Evolutionary conservation across 1,140 invertebrate genomes (phyloP).

Genomic region (Camponotus pennsylvanicus): DNA sequence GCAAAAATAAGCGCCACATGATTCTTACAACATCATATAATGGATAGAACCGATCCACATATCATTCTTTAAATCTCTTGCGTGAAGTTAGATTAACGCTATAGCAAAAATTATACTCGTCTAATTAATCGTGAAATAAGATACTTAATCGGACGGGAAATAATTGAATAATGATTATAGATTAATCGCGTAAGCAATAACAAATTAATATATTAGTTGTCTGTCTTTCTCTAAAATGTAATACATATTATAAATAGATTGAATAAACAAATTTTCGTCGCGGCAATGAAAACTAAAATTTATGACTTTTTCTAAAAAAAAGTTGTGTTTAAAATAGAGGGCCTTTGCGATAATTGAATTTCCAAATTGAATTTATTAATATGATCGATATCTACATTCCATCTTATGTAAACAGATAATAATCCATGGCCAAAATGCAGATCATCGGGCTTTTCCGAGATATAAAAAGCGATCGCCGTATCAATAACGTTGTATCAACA

Average conservation of each 20-base stretch:
- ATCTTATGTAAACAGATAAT: slow-evolving; percentile 30
- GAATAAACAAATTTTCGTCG: not conserved
- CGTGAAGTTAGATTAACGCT: not conserved
- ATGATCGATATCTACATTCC: not conserved
- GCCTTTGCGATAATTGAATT: not conserved
- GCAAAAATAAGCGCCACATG: not conserved
- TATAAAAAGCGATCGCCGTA: slow-evolving; percentile 10
- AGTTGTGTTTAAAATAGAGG: not conserved
- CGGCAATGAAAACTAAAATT: not conserved
- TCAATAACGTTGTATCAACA: not conserved
- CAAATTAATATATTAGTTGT: not conserved
- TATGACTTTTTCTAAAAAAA: not conserved
- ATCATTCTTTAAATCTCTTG: not conserved
- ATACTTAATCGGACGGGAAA: slow-evolving; percentile 16
- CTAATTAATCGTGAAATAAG: slow-evolving; percentile 35
- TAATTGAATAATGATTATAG: slow-evolving; percentile 38
- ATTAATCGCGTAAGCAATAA: slow-evolving; percentile 45
- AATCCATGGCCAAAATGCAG: not conserved
- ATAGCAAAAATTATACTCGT: not conserved
- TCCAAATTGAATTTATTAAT: slow-evolving; percentile 29
- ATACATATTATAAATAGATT: slow-evolving; percentile 17
- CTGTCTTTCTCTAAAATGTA: not conserved
- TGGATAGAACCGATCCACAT: not conserved
- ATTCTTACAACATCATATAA: not conserved
- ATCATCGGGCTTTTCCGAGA: not conserved